These are phyloP conservation scores for Melanotaenia maccullochi DNA, from an alignment of 2,797 vertebrate genomes.

Conservation along the genomic window DNA sequence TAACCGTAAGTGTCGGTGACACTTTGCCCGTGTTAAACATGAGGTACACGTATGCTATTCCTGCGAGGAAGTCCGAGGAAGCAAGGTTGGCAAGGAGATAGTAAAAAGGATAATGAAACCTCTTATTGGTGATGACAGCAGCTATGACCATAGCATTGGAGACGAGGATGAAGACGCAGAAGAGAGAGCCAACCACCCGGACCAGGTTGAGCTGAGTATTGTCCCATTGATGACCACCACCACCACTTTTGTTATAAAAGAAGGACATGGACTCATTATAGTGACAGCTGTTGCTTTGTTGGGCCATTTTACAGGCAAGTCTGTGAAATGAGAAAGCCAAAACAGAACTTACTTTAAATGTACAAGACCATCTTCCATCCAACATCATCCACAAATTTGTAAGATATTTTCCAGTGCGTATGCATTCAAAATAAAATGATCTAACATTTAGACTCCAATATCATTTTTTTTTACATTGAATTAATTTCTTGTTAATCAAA, in stretches of 20 bases:
- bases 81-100: constrained; percentile 95
- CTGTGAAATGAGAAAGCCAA: constrained; percentile 40
- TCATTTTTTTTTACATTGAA: neutral
- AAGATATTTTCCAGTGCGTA: neutral
- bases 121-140: constrained; percentile 92
- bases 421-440: neutral
- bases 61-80: constrained; percentile 95
- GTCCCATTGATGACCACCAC: constrained; percentile 80
- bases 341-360: neutral
- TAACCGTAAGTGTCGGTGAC: constrained; percentile 87
- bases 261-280: constrained; percentile 90
- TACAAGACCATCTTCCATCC: no score
- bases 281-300: constrained; percentile 86
- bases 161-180: constrained; percentile 95
- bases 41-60: constrained; percentile 95
- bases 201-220: constrained; percentile 84
- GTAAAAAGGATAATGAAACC: constrained; percentile 97
- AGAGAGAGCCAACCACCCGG: constrained; percentile 90
- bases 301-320: constrained; percentile 77
- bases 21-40: constrained; percentile 94
- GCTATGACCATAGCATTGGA: constrained; percentile 94
- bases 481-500: no score
- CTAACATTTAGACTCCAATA: neutral
- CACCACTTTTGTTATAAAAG: constrained; percentile 90
- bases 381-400: neutral